Conservation (phyloP, 2,888 invertebrate species). For the Yponomeuta sedellus region DNA sequence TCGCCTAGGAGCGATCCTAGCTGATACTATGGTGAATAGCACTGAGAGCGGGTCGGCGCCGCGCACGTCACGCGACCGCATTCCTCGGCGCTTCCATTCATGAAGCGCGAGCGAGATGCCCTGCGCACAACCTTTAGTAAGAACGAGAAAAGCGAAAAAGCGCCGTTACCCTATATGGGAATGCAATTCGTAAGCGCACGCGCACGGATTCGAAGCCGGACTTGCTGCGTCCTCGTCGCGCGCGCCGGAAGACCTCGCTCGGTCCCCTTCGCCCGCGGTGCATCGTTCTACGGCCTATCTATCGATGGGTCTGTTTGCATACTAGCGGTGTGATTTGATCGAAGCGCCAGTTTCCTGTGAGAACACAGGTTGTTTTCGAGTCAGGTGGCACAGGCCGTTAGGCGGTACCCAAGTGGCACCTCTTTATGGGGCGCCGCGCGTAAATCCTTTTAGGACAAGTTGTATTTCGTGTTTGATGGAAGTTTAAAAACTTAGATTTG, state of each 20-base stretch:
- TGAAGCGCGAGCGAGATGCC: slow-evolving; percentile 60
- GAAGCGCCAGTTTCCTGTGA: slow-evolving; percentile 64
- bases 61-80: slow-evolving; percentile 78
- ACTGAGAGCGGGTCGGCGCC: slow-evolving; percentile 75
- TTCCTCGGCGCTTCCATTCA: slow-evolving; percentile 76
- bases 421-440: slow-evolving; percentile 13
- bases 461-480: not conserved
- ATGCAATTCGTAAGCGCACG: slow-evolving; percentile 71
- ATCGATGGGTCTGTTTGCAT: slow-evolving; percentile 59
- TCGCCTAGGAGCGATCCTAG: slow-evolving; percentile 2
- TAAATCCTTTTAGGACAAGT: not conserved
- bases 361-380: slow-evolving; percentile 64
- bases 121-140: slow-evolving; percentile 44
- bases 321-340: slow-evolving; percentile 64
- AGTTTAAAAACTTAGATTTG: not conserved
- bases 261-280: slow-evolving; percentile 26
- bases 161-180: slow-evolving; percentile 69
- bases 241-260: slow-evolving; percentile 23
- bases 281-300: slow-evolving; percentile 47
- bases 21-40: slow-evolving; percentile 47
- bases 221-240: slow-evolving; percentile 51
- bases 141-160: slow-evolving; percentile 56
- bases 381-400: slow-evolving; percentile 54
- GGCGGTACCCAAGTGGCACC: slow-evolving; percentile 20
- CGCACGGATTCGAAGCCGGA: slow-evolving; percentile 61